Evolutionary conservation across 2,797 vertebrate species (phyloP), one percentile per base, ranked within the genome.

Genomic region (Chromis chromis): DNA sequence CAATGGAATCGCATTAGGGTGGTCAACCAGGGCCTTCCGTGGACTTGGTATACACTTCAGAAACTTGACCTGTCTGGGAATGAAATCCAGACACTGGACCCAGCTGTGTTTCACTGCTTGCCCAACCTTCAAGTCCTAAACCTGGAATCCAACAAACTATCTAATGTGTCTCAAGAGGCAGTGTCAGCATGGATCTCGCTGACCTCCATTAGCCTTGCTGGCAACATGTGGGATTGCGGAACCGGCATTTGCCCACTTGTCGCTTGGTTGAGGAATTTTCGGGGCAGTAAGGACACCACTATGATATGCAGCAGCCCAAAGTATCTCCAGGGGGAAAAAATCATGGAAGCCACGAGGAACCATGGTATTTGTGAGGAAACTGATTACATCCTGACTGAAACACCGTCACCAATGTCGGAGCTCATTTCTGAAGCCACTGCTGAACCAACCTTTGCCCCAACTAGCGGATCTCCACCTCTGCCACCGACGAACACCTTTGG

Each of bases 231-330:
- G 98, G 98, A 99, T 91, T 99, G 98, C 84, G 96, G 95, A 71
- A 93, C 95, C 14, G 98, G 96, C 61, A 97, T 99, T 84, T 99
- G 98, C 78, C 96, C 98, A 6, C 95, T 99, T 0, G 97, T 97
- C 82, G 95, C 94, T 73, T 99, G 98, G 98, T 92, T 99, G 74
- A 97, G 97, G 91, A 97, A 96, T 89, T 99, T 99, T 75, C 96
- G 97, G 50, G 98, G 98, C 3, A 98, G 95, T 78, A 98, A 98
- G 76, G 98, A 99, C 82, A 98, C 96, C 73, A 98, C 96, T 17
- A 99, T 99, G 96, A 99, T 99, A 81, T 99, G 98, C 76, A 98
- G 98, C 16, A 98, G 96, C 84, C 98, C 98, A 55, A 99, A 99
- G 62, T 94, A 95, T n/a, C 96, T 99, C 71, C 97, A 99, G 91